Conservation (phyloP, 2,113 vertebrate species). For the Hypocryptadius cinnamomeus region DNA sequence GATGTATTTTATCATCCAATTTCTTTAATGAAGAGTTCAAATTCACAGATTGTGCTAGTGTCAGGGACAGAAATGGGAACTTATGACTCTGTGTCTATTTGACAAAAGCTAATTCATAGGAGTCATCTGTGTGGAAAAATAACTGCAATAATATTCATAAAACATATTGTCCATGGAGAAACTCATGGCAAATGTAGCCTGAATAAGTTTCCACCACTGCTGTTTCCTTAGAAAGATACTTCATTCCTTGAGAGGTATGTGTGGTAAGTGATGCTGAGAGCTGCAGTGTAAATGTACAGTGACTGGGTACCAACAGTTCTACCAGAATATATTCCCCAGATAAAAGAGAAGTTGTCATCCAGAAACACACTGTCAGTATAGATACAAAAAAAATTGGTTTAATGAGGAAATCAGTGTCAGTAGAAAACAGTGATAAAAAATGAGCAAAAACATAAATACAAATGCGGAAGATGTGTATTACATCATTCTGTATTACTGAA, state of each 20-base stretch:
- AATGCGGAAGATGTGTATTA: background rate
- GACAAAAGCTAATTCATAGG: conserved; percentile 1
- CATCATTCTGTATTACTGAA: background rate
- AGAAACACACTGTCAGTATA: background rate
- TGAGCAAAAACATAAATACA: background rate
- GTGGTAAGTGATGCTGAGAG: background rate
- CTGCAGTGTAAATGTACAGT: background rate
- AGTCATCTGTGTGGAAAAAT: conserved; percentile 2
- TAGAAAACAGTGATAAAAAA: background rate
- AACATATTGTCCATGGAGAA: background rate
- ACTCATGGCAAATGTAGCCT: background rate
- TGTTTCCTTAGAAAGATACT: background rate
- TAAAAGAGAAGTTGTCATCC: background rate
- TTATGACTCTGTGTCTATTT: background rate
- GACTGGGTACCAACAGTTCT: background rate
- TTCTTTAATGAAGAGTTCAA: background rate
- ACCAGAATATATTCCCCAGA: background rate
- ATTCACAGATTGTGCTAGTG: background rate
- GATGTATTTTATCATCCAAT: background rate
- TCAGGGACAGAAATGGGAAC: background rate
- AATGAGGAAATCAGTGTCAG: background rate
- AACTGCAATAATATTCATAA: background rate
- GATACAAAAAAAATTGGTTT: background rate
- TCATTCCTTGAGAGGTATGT: background rate
- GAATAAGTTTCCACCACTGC: background rate